Evolutionary conservation across 2,888 invertebrate genomes (phyloP).

Genomic region (Trichacis sp.): DNA sequence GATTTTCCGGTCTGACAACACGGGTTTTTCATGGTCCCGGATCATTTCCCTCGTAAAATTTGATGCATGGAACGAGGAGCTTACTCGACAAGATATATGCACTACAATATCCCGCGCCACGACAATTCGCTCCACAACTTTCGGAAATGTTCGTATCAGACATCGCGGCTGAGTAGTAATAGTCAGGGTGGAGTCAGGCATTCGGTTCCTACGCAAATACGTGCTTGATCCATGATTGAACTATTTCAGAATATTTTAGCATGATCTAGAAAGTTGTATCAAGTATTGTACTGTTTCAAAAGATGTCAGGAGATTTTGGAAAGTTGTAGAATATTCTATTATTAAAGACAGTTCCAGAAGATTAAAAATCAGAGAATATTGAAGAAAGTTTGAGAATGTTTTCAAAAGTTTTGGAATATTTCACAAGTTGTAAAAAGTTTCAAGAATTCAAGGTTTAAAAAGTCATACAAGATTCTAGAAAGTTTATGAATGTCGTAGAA

Average conservation of each 20-base stretch:
- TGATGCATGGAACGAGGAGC: conserved; percentile 23
- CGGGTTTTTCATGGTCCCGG: conserved; percentile 39
- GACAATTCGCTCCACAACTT: conserved; percentile 25
- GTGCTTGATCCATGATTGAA: background rate
- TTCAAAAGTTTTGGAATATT: too few relatives aligned
- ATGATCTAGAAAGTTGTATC: background rate
- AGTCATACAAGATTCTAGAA: too few relatives aligned
- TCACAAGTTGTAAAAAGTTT: too few relatives aligned
- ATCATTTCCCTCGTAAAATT: conserved; percentile 36
- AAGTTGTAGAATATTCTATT: too few relatives aligned
- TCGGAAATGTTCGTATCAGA: conserved; percentile 10
- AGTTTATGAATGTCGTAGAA: too few relatives aligned
- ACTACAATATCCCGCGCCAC: conserved; percentile 33
- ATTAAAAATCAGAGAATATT: too few relatives aligned
- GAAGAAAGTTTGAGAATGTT: too few relatives aligned
- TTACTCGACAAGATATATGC: conserved; percentile 29
- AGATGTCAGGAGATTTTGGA: too few relatives aligned
- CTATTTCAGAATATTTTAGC: too few relatives aligned
- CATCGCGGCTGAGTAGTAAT: conserved; percentile 32
- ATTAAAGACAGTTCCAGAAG: too few relatives aligned
- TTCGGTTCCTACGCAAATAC: conserved; percentile 5
- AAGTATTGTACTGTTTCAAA: too few relatives aligned
- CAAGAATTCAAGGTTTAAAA: too few relatives aligned
- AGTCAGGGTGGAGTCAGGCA: conserved; percentile 37
- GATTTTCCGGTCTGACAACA: conserved; percentile 42